Base-by-base conservation (phyloP, 2,888 invertebrate genomes). In the Eupsilia transversa region DNA sequence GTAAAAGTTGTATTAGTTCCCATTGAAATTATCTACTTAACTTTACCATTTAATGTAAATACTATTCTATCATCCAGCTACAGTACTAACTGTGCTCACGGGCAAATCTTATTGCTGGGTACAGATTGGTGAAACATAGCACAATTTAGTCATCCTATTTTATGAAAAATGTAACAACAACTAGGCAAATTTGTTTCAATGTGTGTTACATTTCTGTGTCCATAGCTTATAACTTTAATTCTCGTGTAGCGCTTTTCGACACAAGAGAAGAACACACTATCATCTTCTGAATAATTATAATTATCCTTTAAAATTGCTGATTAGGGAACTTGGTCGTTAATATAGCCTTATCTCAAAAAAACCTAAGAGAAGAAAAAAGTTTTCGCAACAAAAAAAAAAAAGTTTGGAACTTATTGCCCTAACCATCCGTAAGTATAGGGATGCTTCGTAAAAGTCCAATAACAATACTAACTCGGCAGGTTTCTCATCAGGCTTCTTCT, bases 391-490 rank as follows among this genome's bases (percentile, higher is more conserved):
- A n/a, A n/a, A n/a, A n/a, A n/a, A n/a, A n/a, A 14, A 59, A 33
- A 35, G 0, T 0, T 23, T 1, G 5, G 0, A 33, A 64, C 5
- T n/a, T 46, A 33, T 33, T 5, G 23, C 23, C 30, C 17, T n/a
- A 17, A 17, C 46, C 46, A n/a, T 17, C 1, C 46, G 33, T 17
- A 46, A 33, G 54, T 27, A 54, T 54, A 27, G 5, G 49, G 49
- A 30, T 64, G 30, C 14, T 30, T 30, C 14, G 9, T 5, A 5
- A 46, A 46, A 46, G 3, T 49, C 17, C n/a, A 49, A 65, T 33
- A 38, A 43, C 5, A 54, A 41, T 74, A 93, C 94, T 91, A 80
- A 95, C 95, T 95, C 95, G 10, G 88, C 90, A 46, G 94, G 92
- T 84, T 94, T 95, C 14, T 93, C 94, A 30, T 92, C 93, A 17